Conservation (phyloP, 2,113 vertebrate genomes). For the Tapirus terrestris region DNA sequence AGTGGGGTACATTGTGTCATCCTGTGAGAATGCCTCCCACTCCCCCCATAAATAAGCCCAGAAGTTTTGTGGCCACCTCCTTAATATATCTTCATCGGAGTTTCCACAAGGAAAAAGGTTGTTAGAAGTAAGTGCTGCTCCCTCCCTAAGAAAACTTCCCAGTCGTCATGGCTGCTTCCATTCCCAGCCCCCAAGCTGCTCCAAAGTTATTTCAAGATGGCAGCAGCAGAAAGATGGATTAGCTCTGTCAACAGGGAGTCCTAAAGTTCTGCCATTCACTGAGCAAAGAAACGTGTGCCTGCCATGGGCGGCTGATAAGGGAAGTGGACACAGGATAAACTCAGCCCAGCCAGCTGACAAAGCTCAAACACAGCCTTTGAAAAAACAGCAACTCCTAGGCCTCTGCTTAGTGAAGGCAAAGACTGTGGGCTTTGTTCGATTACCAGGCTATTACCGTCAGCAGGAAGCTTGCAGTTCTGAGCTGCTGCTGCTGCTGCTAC, state of each 20-base stretch:
- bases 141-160: not conserved
- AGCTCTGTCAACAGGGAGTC: constrained; percentile 81
- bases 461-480: constrained; percentile 74
- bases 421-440: constrained; percentile 81
- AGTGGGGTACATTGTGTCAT: not conserved
- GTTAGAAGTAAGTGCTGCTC: not conserved
- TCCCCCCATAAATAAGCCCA: not conserved
- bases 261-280: constrained; percentile 77
- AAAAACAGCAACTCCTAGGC: constrained; percentile 76
- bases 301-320: constrained; percentile 81
- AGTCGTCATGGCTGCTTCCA: constrained; percentile 65
- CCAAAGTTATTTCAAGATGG: constrained; percentile 72
- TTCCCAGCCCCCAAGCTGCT: not conserved
- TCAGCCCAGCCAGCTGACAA: constrained; percentile 80
- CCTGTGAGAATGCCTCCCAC: not conserved
- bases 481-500: constrained; percentile 64
- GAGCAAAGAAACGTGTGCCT: constrained; percentile 77
- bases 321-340: constrained; percentile 75
- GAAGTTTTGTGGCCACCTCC: not conserved
- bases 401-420: constrained; percentile 73
- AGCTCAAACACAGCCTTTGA: constrained; percentile 84
- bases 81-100: not conserved
- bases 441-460: constrained; percentile 77
- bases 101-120: constrained; percentile 39
- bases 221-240: constrained; percentile 80